phyloP scores from a whole-genome alignment of 1,140 invertebrate genomes.

The Ceratina australensis region DNA sequence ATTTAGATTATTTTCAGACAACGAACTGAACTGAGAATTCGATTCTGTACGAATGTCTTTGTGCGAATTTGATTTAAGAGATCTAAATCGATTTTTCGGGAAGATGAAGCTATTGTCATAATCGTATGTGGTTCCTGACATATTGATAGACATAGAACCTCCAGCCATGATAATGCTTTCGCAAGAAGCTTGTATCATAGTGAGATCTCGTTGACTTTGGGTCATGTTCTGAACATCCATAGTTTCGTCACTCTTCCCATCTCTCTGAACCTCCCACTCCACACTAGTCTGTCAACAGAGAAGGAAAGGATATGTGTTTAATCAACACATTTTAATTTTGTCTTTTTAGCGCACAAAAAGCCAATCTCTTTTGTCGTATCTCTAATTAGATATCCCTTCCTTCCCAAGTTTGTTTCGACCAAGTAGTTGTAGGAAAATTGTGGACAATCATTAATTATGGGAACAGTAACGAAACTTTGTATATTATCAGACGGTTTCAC shows the following conservation, averaged over 20 bases:
- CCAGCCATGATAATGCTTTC: conserved; percentile 70
- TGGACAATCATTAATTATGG: conserved; percentile 45
- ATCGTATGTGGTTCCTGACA: conserved; percentile 58
- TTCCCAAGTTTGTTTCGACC: conserved; percentile 69
- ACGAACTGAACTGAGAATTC: not conserved
- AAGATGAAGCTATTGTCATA: conserved; percentile 46
- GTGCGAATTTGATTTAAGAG: conserved; percentile 24
- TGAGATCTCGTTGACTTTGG: conserved; percentile 63
- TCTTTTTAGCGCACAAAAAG: conserved; percentile 59
- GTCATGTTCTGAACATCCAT: conserved; percentile 69
- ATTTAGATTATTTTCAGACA: conserved; percentile 25
- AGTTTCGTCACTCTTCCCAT: conserved; percentile 75
- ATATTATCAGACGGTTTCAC: conserved; percentile 19
- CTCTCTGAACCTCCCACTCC: conserved; percentile 72
- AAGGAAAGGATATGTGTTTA: conserved; percentile 84
- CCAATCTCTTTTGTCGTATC: conserved; percentile 56
- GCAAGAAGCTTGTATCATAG: conserved; percentile 67
- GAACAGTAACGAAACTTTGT: conserved; percentile 68
- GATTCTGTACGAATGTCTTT: conserved; percentile 16
- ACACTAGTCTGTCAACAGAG: conserved; percentile 84
- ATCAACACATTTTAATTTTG: conserved; percentile 71
- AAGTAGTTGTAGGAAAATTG: conserved; percentile 52
- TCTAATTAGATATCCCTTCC: conserved; percentile 72
- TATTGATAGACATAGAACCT: conserved; percentile 66
- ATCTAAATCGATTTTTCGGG: conserved; percentile 34